These are phyloP conservation scores for Centroberyx gerrardi DNA, from an alignment of 2,797 vertebrate species.

Conservation along the genomic window DNA sequence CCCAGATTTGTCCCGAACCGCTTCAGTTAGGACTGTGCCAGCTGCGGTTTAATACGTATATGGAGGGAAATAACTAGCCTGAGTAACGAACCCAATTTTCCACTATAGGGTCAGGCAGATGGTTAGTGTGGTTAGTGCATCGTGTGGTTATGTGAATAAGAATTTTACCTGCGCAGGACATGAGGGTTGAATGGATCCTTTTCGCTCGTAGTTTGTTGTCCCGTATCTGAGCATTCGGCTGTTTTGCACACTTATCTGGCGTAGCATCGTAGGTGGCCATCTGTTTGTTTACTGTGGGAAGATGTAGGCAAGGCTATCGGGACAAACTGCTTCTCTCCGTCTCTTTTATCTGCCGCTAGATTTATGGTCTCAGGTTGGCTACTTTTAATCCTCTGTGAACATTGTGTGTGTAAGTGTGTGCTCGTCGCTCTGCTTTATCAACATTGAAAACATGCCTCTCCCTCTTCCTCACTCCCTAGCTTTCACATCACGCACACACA, in stretches of 20 bases:
- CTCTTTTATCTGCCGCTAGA: conserved; percentile 32
- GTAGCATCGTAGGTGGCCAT: conserved; percentile 33
- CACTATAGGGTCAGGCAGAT: conserved; percentile 59
- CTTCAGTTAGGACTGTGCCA: conserved; percentile 62
- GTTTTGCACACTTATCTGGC: conserved; percentile 36
- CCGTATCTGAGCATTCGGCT: conserved; percentile 46
- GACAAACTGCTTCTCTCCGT: conserved; percentile 24
- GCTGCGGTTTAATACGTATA: conserved; percentile 45
- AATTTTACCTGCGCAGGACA: neutral
- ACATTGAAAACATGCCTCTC: conserved; percentile 38
- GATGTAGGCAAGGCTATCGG: conserved; percentile 26
- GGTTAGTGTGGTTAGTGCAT: conserved; percentile 30
- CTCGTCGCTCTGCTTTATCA: conserved; percentile 33
- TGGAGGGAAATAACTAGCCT: conserved; percentile 55
- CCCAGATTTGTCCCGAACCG: conserved; percentile 70
- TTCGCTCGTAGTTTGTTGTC: neutral
- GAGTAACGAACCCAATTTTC: conserved; percentile 68
- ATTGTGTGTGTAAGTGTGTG: conserved; percentile 19
- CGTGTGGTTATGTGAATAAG: neutral
- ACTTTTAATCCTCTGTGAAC: conserved; percentile 11
- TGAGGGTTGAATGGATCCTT: neutral
- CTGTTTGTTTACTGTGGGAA: conserved; percentile 52
- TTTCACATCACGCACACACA: conserved; percentile 32
- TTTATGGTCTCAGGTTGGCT: conserved; percentile 24
- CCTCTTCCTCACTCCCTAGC: conserved; percentile 27